phyloP scores from a whole-genome alignment of 2,888 invertebrate species.

The Dilophus febrilis region DNA sequence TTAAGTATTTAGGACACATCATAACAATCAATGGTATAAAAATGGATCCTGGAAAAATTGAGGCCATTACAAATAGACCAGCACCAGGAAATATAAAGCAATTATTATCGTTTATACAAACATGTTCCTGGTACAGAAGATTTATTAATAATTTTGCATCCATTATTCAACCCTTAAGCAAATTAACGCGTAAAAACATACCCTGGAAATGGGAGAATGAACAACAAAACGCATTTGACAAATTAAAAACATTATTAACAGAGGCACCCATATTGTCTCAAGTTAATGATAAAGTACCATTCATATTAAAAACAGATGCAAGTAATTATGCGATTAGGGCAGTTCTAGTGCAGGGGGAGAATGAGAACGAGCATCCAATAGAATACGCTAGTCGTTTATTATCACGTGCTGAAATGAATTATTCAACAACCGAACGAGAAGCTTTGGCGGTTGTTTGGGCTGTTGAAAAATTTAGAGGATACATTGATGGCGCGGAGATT shows the following conservation, averaged over 20 bases:
- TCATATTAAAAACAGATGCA: conserved; percentile 16
- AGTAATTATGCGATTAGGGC: conserved; percentile 11
- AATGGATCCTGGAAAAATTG: conserved; percentile 11
- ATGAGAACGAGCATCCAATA: conserved; percentile 11
- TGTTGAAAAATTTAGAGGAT: conserved; percentile 24
- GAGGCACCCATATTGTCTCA: conserved; percentile 14
- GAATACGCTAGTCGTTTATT: conserved; percentile 17
- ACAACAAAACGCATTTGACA: conserved; percentile 11
- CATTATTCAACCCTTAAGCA: conserved; percentile 15
- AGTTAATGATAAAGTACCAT: conserved; percentile 13
- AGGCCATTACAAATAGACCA: conserved; percentile 10
- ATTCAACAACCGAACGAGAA: conserved; percentile 27
- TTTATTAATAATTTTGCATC: conserved; percentile 19
- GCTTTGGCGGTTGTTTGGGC: conserved; percentile 18
- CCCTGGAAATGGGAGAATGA: conserved; percentile 14
- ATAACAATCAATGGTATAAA: conserved; percentile 11
- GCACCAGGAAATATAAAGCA: conserved; percentile 11
- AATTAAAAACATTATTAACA: conserved; percentile 11
- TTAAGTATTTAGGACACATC: conserved; percentile 8
- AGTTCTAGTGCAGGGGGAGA: background rate
- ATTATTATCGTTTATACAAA: conserved; percentile 16
- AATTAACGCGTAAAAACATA: conserved; percentile 14
- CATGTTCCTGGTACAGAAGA: conserved; percentile 17
- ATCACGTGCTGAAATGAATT: conserved; percentile 20
- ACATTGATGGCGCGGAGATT: conserved; percentile 22